Conservation (phyloP, 2,113 vertebrate species). For the Silurus meridionalis region DNA sequence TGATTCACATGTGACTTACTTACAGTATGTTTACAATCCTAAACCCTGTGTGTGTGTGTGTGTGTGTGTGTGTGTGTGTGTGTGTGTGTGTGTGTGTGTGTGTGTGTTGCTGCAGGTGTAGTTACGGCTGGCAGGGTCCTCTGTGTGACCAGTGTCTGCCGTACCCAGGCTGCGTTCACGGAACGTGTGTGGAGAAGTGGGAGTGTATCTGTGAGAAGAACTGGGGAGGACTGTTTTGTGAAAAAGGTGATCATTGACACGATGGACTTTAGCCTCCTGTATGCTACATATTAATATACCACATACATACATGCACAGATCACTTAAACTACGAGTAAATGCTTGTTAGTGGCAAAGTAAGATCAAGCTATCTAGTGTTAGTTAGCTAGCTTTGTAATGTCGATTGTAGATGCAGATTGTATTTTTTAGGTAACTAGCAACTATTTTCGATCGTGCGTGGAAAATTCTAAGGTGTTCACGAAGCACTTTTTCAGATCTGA, state of each 20-base stretch:
- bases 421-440: no score
- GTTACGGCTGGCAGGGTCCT: slow-evolving; percentile 91
- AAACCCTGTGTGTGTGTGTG: background rate
- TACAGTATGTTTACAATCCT: background rate
- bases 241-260: slow-evolving; percentile 81
- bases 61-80: background rate
- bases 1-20: background rate
- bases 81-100: background rate
- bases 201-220: slow-evolving; percentile 93
- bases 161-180: slow-evolving; percentile 91
- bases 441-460: background rate
- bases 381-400: background rate
- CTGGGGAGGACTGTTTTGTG: slow-evolving; percentile 94
- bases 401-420: background rate
- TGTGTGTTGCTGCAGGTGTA: slow-evolving; percentile 77
- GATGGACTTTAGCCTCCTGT: background rate
- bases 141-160: slow-evolving; percentile 89
- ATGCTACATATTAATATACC: background rate
- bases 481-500: background rate
- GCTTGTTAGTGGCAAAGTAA: background rate
- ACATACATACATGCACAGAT: no score
- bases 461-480: background rate
- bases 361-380: background rate
- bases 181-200: slow-evolving; percentile 88
- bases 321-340: background rate